A percentile compares a stretch with the other conserved stretches of the same genome.
These are phyloP conservation scores for Silurus lanzhouensis DNA, from an alignment of 2,797 vertebrate genomes.

Conservation along the genomic window DNA sequence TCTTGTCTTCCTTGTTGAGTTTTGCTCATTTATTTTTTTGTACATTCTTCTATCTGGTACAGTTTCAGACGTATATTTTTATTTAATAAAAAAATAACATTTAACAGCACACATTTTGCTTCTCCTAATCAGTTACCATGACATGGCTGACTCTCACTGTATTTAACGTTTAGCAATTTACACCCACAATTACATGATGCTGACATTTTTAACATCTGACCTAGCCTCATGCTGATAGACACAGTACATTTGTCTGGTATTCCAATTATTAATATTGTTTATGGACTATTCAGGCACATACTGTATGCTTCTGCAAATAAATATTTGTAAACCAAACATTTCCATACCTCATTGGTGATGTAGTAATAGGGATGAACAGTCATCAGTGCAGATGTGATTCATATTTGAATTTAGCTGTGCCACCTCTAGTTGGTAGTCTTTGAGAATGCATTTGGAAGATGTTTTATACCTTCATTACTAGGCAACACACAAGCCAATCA, in stretches of 20 bases:
- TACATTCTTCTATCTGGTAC: neutral
- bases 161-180: neutral
- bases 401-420: constrained; percentile 10
- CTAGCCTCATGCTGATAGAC: neutral
- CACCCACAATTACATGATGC: neutral
- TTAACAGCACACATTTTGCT: neutral
- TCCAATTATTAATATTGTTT: neutral
- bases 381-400: neutral
- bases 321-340: neutral
- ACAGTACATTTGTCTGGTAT: neutral
- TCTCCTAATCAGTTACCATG: neutral
- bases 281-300: neutral
- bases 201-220: neutral
- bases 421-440: constrained; percentile 9
- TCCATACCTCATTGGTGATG: too few relatives aligned
- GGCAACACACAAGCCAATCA: neutral
- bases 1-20: constrained; percentile 14
- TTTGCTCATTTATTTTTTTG: constrained; percentile 10
- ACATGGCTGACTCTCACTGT: neutral
- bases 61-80: neutral
- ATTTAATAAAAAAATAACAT: neutral
- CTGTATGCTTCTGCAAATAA: neutral
- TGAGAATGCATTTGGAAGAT: neutral
- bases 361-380: neutral
- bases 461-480: neutral